Conservation (phyloP, 2,113 vertebrate species). For the Sinocyclocheilus rhinocerous region DNA sequence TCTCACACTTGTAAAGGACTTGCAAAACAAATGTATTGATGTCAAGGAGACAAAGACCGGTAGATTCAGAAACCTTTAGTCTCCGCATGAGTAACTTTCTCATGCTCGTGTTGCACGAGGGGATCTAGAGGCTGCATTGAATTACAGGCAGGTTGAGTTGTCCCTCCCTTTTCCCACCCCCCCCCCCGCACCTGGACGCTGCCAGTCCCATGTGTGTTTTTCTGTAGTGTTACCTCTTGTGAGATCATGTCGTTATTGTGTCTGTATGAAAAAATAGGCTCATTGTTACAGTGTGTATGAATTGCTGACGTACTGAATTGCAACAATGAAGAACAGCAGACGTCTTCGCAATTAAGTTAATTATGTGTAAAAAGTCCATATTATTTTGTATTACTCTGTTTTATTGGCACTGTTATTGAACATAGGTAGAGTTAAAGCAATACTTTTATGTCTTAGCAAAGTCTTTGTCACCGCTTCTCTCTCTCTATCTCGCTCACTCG, state of each 20-base stretch:
- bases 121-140: constrained; percentile 74
- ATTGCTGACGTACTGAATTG: neutral
- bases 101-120: constrained; percentile 88
- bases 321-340: neutral
- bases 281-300: constrained; percentile 6
- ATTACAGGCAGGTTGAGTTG: constrained; percentile 66
- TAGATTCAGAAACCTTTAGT: constrained; percentile 61
- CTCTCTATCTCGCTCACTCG: neutral
- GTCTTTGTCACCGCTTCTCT: constrained; percentile 9
- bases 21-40: constrained; percentile 72
- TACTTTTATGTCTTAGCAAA: neutral
- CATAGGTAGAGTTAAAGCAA: neutral
- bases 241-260: constrained; percentile 27
- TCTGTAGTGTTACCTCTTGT: constrained; percentile 57
- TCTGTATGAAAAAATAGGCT: neutral
- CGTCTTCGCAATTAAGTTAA: neutral
- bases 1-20: constrained; percentile 67
- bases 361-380: neutral
- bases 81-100: constrained; percentile 90
- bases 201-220: constrained; percentile 80
- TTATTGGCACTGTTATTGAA: constrained; percentile 4
- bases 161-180: constrained; percentile 65
- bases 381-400: neutral
- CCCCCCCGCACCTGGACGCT: constrained; percentile 83
- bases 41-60: constrained; percentile 63